Conservation (phyloP, 2,888 invertebrate species). For the Apamea epomidion region DNA sequence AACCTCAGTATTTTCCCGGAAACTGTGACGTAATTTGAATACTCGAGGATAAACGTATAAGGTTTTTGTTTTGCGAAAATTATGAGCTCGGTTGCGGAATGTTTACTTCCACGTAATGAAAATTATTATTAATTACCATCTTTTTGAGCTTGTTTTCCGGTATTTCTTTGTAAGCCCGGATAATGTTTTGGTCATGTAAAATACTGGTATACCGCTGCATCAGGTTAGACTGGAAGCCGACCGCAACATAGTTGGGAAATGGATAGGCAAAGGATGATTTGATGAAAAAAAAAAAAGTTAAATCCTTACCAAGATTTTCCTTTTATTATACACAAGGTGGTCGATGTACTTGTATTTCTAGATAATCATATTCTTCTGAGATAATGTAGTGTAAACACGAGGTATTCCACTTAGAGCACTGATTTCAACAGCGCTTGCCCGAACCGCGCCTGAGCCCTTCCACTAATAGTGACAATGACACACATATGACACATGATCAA, state of each 20-base stretch:
- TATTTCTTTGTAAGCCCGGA: not conserved
- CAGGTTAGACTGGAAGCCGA: not conserved
- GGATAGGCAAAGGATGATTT: not conserved
- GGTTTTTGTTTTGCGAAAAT: not conserved
- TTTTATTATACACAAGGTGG: no score
- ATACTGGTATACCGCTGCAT: not conserved
- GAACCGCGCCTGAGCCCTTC: no score
- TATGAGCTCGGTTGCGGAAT: conserved; percentile 9
- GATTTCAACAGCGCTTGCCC: no score
- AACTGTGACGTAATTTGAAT: conserved; percentile 5
- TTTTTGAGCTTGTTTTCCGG: not conserved
- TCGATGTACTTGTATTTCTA: not conserved
- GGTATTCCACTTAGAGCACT: no score
- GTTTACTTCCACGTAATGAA: not conserved
- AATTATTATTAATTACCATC: conserved; percentile 2
- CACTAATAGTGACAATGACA: not conserved
- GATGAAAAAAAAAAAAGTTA: not conserved
- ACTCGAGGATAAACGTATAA: not conserved
- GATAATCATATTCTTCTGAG: not conserved
- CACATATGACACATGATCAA: not conserved
- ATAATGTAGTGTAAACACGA: not conserved
- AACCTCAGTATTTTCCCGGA: conserved; percentile 17
- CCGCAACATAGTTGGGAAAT: not conserved
- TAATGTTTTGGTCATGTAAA: not conserved
- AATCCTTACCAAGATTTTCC: not conserved